Base-by-base conservation (phyloP, 2,888 invertebrate genomes). In the Malachius bipustulatus region DNA sequence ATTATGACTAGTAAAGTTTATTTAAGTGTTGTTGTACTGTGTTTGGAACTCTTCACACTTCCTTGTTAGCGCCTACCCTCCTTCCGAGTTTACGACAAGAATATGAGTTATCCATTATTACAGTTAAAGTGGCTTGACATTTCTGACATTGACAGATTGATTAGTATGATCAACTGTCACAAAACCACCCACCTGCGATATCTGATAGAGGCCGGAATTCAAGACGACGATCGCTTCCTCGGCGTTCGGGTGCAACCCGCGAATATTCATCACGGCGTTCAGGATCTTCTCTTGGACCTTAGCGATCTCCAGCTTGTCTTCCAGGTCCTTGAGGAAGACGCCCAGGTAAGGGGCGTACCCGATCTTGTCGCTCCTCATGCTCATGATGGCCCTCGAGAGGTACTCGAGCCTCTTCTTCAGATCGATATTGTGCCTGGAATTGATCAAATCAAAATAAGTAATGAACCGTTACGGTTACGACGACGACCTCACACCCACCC, bases 231-330 rank as follows among this genome's bases (percentile, higher is more conserved):
- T 67, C 8, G 79, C 80, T 50, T 72, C 73, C 35, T 59, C 54
- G 2, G 60, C 50, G 32, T 55, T 55, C 1, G 53, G 49, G 26
- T 52, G 54, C 2, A 46, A 49, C 19, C 48, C 50, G 32, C 52
- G 64, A 36, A 69, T 54, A 45, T 65, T 70, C 26, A 67, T 66
- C 43, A 90, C 69, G 8, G 75, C 74, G 42, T 77, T 75, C 16
- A 81, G 60, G 36, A 85, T 73, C 26, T 63, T 66, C 48, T 80
- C 78, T 59, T 88, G 89, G 39, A 89, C 80, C 48, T 82, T 73
- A 12, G 87, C 85, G 43, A 94, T 89, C 66, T 94, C 93, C 56
- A 82, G 77, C 61, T 88, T 89, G 63, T 96, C 96, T 62, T 93
- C 90, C 33, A 94, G 64, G 52, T 91, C 87, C 47, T 87, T 80